Evolutionary conservation across 1,140 invertebrate genomes (phyloP).

Genomic region (Procambarus clarkii): DNA sequence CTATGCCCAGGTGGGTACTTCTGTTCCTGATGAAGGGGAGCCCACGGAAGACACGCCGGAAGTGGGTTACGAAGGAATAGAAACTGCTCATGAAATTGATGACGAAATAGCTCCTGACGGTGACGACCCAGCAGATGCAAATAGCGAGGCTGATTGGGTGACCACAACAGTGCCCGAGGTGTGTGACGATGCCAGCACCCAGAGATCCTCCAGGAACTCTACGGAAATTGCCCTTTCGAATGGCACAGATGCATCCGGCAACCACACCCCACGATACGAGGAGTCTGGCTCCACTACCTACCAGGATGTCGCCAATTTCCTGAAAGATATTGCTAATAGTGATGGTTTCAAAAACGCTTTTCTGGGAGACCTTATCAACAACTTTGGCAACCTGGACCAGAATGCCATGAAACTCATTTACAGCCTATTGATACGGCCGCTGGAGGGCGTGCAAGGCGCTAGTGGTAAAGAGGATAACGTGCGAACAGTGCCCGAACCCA

Average conservation of each 20-base stretch:
- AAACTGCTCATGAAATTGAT: not conserved
- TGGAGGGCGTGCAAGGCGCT: conserved; percentile 17
- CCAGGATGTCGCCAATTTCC: conserved; percentile 65
- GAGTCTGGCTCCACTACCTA: conserved; percentile 45
- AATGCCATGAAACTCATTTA: conserved; percentile 71
- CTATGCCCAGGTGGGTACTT: not conserved
- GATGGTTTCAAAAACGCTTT: conserved; percentile 70
- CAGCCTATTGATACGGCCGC: conserved; percentile 66
- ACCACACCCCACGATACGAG: conserved; percentile 64
- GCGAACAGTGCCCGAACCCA: conserved; percentile 14
- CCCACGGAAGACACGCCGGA: not conserved
- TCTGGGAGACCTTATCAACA: conserved; percentile 69
- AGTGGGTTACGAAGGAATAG: not conserved
- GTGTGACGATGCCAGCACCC: not conserved
- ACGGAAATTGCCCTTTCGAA: conserved; percentile 12
- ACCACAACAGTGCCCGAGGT: conserved; percentile 17
- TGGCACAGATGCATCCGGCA: conserved; percentile 29
- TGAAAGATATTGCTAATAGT: conserved; percentile 65
- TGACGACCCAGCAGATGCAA: not conserved
- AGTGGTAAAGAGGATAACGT: conserved; percentile 19
- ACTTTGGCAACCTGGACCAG: conserved; percentile 68
- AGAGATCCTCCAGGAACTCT: conserved; percentile 24
- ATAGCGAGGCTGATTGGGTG: not conserved
- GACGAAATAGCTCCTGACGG: not conserved
- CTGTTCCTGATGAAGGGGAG: not conserved